A percentile compares a stretch with the other conserved stretches of the same genome.
These are phyloP conservation scores for Tachina lurida DNA, from an alignment of 2,888 invertebrate genomes.

Conservation along the genomic window DNA sequence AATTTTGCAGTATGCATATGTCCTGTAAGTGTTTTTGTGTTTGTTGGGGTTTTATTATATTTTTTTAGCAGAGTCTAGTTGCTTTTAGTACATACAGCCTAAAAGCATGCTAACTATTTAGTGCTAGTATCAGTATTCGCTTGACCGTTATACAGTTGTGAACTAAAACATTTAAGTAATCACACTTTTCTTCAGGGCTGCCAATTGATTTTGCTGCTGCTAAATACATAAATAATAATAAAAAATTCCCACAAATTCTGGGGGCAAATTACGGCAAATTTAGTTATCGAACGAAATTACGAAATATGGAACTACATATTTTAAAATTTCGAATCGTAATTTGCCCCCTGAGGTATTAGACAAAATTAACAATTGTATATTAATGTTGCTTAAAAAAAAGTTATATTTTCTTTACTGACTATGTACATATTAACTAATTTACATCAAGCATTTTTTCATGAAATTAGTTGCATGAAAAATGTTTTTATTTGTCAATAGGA, in stretches of 20 bases:
- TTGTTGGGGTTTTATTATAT: background rate
- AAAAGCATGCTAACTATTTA: slow-evolving; percentile 61
- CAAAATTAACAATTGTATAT: too few relatives aligned
- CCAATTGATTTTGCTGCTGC: slow-evolving; percentile 8
- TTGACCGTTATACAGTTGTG: slow-evolving; percentile 64
- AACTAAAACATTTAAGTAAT: slow-evolving; percentile 52
- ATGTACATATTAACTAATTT: too few relatives aligned
- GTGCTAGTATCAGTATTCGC: slow-evolving; percentile 70
- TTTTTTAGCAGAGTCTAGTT: slow-evolving; percentile 29
- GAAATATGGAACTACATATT: too few relatives aligned
- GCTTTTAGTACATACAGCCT: slow-evolving; percentile 46
- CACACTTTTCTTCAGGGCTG: slow-evolving; percentile 12
- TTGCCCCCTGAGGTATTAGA: too few relatives aligned
- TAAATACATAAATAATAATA: slow-evolving; percentile 5
- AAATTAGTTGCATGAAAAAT: too few relatives aligned
- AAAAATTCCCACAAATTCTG: background rate
- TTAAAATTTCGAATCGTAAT: too few relatives aligned
- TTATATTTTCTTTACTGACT: too few relatives aligned
- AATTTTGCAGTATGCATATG: slow-evolving; percentile 25
- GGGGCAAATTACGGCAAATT: too few relatives aligned
- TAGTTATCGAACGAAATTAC: too few relatives aligned
- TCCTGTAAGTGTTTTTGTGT: slow-evolving; percentile 51
- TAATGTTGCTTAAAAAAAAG: too few relatives aligned
- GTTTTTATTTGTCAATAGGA: too few relatives aligned
- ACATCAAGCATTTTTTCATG: too few relatives aligned